Percentiles rank a stretch among this genome's conserved stretches.
These are phyloP conservation scores for Sipha maydis DNA, from an alignment of 2,888 invertebrate genomes.

Conservation along the genomic window DNA sequence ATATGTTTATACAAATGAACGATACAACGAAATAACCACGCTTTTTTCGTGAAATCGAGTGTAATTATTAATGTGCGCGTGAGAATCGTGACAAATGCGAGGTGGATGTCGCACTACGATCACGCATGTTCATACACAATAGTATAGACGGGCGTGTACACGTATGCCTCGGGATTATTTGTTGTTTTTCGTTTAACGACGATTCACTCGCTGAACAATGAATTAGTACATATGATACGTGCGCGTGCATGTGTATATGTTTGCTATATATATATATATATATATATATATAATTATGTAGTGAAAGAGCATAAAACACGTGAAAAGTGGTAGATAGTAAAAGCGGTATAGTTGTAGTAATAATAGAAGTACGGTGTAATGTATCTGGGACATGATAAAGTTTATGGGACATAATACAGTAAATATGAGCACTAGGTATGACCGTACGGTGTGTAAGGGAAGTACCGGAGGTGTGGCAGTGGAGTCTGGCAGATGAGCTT, in stretches of 20 bases:
- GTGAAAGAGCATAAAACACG: background rate
- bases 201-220: background rate
- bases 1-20: background rate
- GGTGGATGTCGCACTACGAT: background rate
- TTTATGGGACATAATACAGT: background rate
- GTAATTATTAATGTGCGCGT: background rate
- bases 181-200: background rate
- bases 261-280: background rate
- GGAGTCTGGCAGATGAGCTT: constrained; percentile 27
- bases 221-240: background rate
- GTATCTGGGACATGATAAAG: constrained; percentile 4
- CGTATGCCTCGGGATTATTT: background rate
- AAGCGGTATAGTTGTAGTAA: background rate
- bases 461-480: background rate
- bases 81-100: background rate
- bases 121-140: background rate
- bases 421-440: background rate
- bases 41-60: background rate
- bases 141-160: background rate
- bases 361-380: background rate
- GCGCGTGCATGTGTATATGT: no score
- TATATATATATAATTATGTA: background rate
- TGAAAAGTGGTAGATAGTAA: background rate
- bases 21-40: background rate
- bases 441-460: background rate